Conservation (phyloP, 2,797 vertebrate genomes). For the Typhlichthys eigenmanni region DNA sequence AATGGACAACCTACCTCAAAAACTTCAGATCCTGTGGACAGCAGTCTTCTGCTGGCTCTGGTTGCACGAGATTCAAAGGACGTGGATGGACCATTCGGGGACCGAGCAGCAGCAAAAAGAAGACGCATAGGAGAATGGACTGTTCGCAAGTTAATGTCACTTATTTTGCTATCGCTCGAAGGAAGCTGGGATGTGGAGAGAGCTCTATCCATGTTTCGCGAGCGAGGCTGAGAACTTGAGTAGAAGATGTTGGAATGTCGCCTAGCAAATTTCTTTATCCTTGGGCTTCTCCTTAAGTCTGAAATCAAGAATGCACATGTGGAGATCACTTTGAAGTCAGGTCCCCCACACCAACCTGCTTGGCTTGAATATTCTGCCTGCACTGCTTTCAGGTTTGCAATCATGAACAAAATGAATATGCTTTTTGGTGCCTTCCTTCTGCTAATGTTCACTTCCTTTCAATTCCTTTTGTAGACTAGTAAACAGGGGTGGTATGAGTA, state of each 20-base stretch:
- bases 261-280: conserved; percentile 83
- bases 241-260: conserved; percentile 82
- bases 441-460: too few species aligned
- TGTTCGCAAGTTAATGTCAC: conserved; percentile 42
- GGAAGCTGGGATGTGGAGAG: conserved; percentile 68
- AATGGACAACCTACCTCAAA: conserved; percentile 78
- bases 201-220: conserved; percentile 77
- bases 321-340: not conserved
- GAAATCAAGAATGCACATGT: conserved; percentile 16
- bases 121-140: conserved; percentile 86
- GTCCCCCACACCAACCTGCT: too few species aligned
- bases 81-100: conserved; percentile 46
- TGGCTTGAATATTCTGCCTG: too few species aligned
- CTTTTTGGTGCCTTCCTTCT: too few species aligned
- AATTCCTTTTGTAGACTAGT: too few species aligned
- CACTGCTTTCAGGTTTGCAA: too few species aligned
- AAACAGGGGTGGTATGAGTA: not conserved
- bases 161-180: conserved; percentile 48
- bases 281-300: conserved; percentile 88
- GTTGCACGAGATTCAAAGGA: conserved; percentile 41
- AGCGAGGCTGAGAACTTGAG: conserved; percentile 76
- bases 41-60: conserved; percentile 59
- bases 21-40: conserved; percentile 59
- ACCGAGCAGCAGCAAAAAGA: conserved; percentile 86
- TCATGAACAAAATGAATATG: too few species aligned